These are phyloP conservation scores for Heliconius cydno DNA, from an alignment of 2,888 invertebrate species.

Conservation along the genomic window DNA sequence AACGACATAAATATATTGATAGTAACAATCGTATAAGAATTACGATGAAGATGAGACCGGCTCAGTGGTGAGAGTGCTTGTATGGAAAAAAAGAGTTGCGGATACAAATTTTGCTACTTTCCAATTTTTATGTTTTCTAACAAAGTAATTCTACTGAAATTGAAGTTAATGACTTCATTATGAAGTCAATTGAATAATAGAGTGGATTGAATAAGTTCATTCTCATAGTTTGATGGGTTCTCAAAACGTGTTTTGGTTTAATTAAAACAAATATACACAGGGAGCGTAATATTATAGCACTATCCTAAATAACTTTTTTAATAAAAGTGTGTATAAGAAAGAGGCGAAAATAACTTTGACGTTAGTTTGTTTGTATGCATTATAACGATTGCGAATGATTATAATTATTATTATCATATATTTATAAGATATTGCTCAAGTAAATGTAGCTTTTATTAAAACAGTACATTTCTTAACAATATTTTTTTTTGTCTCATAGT, in stretches of 20 bases:
- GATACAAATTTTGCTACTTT: not conserved
- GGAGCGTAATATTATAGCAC: not conserved
- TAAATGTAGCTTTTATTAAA: not conserved
- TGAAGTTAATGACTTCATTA: not conserved
- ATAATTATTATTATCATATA: not conserved
- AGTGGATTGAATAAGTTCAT: not conserved
- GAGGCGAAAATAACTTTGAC: not conserved
- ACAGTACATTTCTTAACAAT: not conserved
- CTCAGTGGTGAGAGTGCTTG: not conserved
- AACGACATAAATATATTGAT: not conserved
- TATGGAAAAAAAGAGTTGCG: not conserved
- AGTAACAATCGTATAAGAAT: not conserved
- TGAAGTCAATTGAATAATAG: no score
- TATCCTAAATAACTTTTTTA: not conserved
- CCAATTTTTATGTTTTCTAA: not conserved
- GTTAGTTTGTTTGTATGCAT: conserved; percentile 5
- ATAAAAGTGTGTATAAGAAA: not conserved
- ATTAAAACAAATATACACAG: not conserved
- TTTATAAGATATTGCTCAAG: conserved; percentile 8
- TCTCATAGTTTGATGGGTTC: not conserved
- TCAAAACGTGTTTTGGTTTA: not conserved
- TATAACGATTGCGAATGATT: conserved; percentile 11
- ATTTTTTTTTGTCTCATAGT: not conserved
- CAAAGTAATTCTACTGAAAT: not conserved
- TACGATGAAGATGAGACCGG: not conserved